These are phyloP conservation scores for Heliocidaris erythrogramma DNA, from an alignment of 35 echinoderm and acorn worm genomes.

Conservation along the genomic window DNA sequence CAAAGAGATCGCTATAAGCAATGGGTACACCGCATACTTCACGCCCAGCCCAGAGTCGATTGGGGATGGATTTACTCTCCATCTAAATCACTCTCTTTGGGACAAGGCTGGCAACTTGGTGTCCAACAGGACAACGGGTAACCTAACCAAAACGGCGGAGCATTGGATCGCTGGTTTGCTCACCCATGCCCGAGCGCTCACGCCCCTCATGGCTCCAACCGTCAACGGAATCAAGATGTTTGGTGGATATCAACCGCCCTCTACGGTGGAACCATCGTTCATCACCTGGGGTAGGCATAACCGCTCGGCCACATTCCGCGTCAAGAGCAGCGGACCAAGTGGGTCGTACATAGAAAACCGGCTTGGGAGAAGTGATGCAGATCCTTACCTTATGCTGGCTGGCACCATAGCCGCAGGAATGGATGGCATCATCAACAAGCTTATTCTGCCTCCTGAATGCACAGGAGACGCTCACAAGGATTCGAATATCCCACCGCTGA, in stretches of 20 bases:
- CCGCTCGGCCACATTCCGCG: neutral
- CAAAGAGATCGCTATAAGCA: slow-evolving; percentile 42
- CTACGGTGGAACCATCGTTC: neutral
- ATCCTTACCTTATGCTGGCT: slow-evolving; percentile 61
- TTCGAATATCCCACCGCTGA: neutral
- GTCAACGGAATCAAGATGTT: slow-evolving; percentile 43
- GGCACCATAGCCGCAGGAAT: slow-evolving; percentile 60
- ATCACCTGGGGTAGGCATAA: neutral
- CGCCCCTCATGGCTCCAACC: slow-evolving; percentile 44
- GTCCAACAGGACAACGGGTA: neutral
- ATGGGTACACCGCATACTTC: slow-evolving; percentile 51
- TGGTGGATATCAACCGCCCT: neutral
- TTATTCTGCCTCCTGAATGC: slow-evolving; percentile 13
- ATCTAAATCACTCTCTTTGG: slow-evolving; percentile 64
- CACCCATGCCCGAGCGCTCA: slow-evolving; percentile 50
- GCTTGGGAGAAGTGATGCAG: slow-evolving; percentile 34
- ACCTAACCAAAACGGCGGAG: slow-evolving; percentile 47
- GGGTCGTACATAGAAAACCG: slow-evolving; percentile 51
- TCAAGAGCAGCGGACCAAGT: neutral
- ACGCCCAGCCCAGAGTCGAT: slow-evolving; percentile 4
- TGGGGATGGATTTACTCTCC: slow-evolving; percentile 20
- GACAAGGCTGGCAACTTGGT: neutral
- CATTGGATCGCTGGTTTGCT: slow-evolving; percentile 62
- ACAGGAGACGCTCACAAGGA: neutral
- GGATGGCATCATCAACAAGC: slow-evolving; percentile 55